Percentiles rank a stretch among this genome's conserved stretches.
Evolutionary conservation across 2,797 vertebrate genomes (phyloP).

Genomic region (Lindbergichthys nudifrons): DNA sequence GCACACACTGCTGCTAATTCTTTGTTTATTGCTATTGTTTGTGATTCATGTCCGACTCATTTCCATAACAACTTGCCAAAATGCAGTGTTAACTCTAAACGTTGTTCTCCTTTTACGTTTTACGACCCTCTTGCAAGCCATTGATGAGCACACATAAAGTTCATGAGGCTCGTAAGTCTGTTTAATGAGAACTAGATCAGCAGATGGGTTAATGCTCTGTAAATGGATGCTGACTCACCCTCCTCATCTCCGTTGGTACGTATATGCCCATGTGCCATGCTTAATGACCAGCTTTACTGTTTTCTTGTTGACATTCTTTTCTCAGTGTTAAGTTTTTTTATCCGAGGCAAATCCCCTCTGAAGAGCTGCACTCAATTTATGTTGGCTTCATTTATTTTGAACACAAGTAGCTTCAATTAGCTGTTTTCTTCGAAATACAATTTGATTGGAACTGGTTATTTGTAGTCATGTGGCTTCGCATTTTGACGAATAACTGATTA

Average conservation of each 20-base stretch:
- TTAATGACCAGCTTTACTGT: slow-evolving; percentile 56
- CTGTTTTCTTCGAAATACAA: slow-evolving; percentile 18
- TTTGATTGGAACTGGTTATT: not conserved
- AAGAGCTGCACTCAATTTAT: slow-evolving; percentile 6
- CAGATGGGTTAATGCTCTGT: slow-evolving; percentile 72
- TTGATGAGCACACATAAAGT: slow-evolving; percentile 67
- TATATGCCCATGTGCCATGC: slow-evolving; percentile 33
- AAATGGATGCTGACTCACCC: slow-evolving; percentile 73
- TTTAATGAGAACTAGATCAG: slow-evolving; percentile 64
- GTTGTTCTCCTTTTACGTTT: slow-evolving; percentile 55
- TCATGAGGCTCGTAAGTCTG: slow-evolving; percentile 67
- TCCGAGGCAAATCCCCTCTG: slow-evolving; percentile 8
- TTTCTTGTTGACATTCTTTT: slow-evolving; percentile 47
- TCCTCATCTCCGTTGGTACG: slow-evolving; percentile 19
- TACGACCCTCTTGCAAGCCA: slow-evolving; percentile 61
- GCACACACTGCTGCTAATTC: slow-evolving; percentile 39
- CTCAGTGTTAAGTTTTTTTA: slow-evolving; percentile 41
- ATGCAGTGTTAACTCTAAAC: slow-evolving; percentile 53
- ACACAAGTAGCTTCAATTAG: slow-evolving; percentile 21
- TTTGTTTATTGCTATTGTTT: slow-evolving; percentile 53
- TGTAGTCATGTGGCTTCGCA: too few relatives aligned
- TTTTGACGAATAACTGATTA: too few relatives aligned
- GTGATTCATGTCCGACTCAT: slow-evolving; percentile 41
- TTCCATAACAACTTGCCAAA: slow-evolving; percentile 51
- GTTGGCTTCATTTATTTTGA: slow-evolving; percentile 20